These are phyloP conservation scores for Spea hammondii DNA, from an alignment of 2,797 vertebrate species.

Conservation along the genomic window DNA sequence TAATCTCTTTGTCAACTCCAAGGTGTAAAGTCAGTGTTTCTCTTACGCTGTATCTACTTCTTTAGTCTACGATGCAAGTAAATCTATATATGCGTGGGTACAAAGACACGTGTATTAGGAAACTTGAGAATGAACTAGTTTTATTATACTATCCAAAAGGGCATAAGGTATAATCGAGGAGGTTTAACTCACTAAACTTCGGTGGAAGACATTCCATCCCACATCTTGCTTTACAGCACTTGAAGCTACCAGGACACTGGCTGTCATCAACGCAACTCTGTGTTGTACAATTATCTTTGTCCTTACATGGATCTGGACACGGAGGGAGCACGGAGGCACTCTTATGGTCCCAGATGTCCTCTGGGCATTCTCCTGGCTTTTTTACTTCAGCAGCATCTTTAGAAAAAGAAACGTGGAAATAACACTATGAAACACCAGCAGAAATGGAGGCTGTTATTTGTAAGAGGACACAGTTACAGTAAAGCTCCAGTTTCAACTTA, in stretches of 20 bases:
- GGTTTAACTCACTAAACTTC: constrained; percentile 31
- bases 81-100: no score
- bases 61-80: no score
- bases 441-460: no score
- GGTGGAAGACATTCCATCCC: constrained; percentile 26
- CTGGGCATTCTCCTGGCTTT: constrained; percentile 32
- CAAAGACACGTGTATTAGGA: no score
- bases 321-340: not conserved
- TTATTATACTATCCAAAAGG: no score
- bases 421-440: not conserved
- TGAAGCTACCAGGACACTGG: constrained; percentile 31
- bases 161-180: no score
- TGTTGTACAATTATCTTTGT: not conserved
- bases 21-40: no score
- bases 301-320: not conserved
- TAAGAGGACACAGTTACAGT: no score
- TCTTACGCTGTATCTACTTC: no score
- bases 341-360: not conserved
- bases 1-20: no score
- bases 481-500: no score
- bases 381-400: not conserved
- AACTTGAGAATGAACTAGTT: no score
- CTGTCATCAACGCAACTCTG: not conserved
- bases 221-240: constrained; percentile 29
- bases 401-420: not conserved